Conservation (phyloP, 2,888 invertebrate genomes). For the Brenthis ino region DNA sequence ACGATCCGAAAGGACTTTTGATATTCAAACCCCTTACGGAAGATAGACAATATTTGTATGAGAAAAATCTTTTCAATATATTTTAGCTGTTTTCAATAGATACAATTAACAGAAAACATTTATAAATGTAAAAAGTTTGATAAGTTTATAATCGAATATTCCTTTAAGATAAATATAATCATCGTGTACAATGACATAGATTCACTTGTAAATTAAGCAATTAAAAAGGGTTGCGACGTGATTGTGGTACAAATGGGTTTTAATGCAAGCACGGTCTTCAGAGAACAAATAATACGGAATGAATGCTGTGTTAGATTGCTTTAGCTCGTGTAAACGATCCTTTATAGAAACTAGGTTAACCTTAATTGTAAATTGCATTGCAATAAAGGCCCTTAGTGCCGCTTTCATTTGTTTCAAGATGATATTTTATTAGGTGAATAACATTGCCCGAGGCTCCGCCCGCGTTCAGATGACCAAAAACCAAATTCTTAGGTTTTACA, state of each 20-base stretch:
- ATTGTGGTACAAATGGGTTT: slow-evolving; percentile 36
- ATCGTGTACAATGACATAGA: slow-evolving; percentile 19
- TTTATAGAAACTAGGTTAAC: slow-evolving; percentile 29
- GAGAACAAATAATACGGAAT: slow-evolving; percentile 37
- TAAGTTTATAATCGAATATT: not conserved
- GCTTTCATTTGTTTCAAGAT: not conserved
- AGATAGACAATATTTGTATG: too few relatives aligned
- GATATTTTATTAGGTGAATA: not conserved
- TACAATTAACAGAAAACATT: not conserved
- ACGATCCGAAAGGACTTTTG: too few relatives aligned
- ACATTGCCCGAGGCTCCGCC: too few relatives aligned
- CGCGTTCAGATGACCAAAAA: too few relatives aligned
- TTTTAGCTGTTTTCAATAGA: too few relatives aligned
- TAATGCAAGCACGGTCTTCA: slow-evolving; percentile 38
- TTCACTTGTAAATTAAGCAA: slow-evolving; percentile 38
- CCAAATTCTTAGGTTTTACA: too few relatives aligned
- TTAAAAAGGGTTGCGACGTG: slow-evolving; percentile 40
- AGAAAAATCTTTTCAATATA: too few relatives aligned
- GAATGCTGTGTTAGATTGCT: slow-evolving; percentile 34
- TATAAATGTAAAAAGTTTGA: not conserved
- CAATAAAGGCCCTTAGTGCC: slow-evolving; percentile 1
- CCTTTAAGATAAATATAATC: not conserved
- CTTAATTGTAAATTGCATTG: slow-evolving; percentile 29
- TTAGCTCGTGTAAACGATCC: slow-evolving; percentile 33
- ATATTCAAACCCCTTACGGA: too few relatives aligned